A percentile compares a stretch with the other conserved stretches of the same genome.
Evolutionary conservation across 2,888 invertebrate genomes (phyloP).

Genomic region (Cheilosia soror): DNA sequence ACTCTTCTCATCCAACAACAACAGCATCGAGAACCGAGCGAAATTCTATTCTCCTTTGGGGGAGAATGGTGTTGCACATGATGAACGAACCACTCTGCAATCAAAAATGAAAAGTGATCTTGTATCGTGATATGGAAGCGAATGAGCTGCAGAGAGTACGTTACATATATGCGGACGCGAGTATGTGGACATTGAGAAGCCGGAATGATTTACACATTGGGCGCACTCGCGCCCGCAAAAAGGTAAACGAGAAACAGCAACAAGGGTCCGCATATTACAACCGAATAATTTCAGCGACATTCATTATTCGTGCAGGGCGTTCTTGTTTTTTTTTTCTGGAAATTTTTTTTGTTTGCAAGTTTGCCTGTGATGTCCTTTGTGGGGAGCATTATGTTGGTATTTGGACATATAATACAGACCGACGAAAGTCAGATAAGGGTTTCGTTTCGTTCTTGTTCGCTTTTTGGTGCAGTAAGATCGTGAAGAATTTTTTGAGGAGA

Average conservation of each 20-base stretch:
- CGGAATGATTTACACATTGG: slow-evolving; percentile 74
- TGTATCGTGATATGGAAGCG: slow-evolving; percentile 75
- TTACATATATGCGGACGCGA: background rate
- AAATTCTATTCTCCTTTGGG: slow-evolving; percentile 57
- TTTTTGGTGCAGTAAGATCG: slow-evolving; percentile 48
- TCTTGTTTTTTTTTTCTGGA: slow-evolving; percentile 31
- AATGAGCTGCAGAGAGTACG: slow-evolving; percentile 52
- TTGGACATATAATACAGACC: slow-evolving; percentile 63
- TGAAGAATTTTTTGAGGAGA: slow-evolving; percentile 72
- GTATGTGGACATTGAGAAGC: slow-evolving; percentile 72
- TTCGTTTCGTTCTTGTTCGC: slow-evolving; percentile 9
- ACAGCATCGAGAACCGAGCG: slow-evolving; percentile 17
- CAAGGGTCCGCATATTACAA: slow-evolving; percentile 74
- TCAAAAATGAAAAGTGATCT: slow-evolving; percentile 76
- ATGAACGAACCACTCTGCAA: slow-evolving; percentile 74
- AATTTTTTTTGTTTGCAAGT: slow-evolving; percentile 18
- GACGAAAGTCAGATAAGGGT: slow-evolving; percentile 61
- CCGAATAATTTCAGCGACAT: slow-evolving; percentile 73
- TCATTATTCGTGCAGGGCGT: slow-evolving; percentile 74
- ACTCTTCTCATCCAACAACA: slow-evolving; percentile 15
- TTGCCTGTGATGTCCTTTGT: slow-evolving; percentile 61
- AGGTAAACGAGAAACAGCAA: slow-evolving; percentile 31
- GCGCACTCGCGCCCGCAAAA: slow-evolving; percentile 68
- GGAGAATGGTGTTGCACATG: slow-evolving; percentile 56
- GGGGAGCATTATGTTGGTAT: slow-evolving; percentile 59